Evolutionary conservation across 1,140 invertebrate species (phyloP).

Genomic region (Penaeus indicus): DNA sequence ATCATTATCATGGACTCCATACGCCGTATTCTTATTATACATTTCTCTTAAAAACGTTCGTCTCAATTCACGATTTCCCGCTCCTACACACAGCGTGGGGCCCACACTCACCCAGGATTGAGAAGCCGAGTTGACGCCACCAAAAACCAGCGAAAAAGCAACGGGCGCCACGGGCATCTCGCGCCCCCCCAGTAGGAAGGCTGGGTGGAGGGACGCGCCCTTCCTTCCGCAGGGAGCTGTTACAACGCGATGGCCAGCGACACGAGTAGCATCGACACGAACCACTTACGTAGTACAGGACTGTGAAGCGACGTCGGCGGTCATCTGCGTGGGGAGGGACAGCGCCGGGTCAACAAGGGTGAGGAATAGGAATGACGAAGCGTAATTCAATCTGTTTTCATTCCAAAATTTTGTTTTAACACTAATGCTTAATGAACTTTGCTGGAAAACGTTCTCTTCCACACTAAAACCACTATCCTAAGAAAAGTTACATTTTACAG

Average conservation of each 20-base stretch:
- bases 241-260: conserved; percentile 73
- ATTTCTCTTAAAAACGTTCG: neutral
- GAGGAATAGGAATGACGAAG: no score
- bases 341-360: no score
- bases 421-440: no score
- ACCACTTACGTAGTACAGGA: conserved; percentile 68
- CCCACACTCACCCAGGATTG: neutral
- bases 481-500: no score
- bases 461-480: no score
- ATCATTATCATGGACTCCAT: neutral
- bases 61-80: neutral
- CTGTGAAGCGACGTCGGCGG: neutral
- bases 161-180: conserved; percentile 85
- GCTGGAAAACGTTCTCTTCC: no score
- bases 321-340: no score
- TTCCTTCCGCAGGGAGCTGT: conserved; percentile 82
- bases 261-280: conserved; percentile 76
- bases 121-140: neutral
- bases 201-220: conserved; percentile 77
- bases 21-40: neutral
- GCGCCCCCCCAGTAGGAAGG: conserved; percentile 84
- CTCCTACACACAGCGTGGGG: accelerated
- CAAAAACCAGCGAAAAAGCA: conserved; percentile 83
- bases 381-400: no score
- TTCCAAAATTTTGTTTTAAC: no score